Base-by-base conservation (phyloP, 53 echinoderm and acorn worm genomes). In the Paracentrotus lividus region DNA sequence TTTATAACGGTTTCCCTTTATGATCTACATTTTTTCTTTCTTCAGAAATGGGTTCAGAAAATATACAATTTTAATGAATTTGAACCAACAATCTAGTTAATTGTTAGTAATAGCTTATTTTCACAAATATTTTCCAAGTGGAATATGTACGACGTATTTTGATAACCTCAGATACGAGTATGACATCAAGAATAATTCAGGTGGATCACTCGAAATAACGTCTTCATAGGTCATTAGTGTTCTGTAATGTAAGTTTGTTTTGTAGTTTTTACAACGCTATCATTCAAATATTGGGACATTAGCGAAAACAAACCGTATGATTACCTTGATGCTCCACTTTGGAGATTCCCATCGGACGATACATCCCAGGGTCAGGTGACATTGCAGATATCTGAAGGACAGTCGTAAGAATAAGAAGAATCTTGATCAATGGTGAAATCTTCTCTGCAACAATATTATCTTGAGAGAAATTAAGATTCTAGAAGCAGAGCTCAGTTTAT, bases 151-250 rank as follows among this genome's bases (percentile, higher is more conserved):
- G n/a, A n/a, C n/a, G n/a, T 27, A 10, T 27, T 64, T 27, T 64
- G 31, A 64, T 91, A 76, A 91, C 91, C 91, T 91, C 91, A 91
- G 91, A 91, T 52, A 21, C n/a, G 43, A 40, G 42, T 68, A 72
- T 91, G 18, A 49, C 91, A 91, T 91, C 91, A 91, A 65, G 33
- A 42, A 57, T 10, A 33, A 14, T 1, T 91, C 91, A 91, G 91
- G 69, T 91, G 91, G 91, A 91, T 91, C 91, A 91, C 91, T 91
- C 91, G 54, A 69, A 91, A 72, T 27, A 5, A 64, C 91, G 75
- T n/a, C n/a, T n/a, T 91, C 91, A 91, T 38, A 34, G 91, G 91
- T 75, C 91, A 91, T 13, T n/a, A 77, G 5, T 36, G 16, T 21
- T 20, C 57, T 20, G n/a, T 60, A 26, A 26, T 1, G 60, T 1